Percentiles rank a stretch among this genome's conserved stretches.
These are phyloP conservation scores for Temnothorax longispinosus DNA, from an alignment of 1,140 invertebrate genomes.

Conservation along the genomic window DNA sequence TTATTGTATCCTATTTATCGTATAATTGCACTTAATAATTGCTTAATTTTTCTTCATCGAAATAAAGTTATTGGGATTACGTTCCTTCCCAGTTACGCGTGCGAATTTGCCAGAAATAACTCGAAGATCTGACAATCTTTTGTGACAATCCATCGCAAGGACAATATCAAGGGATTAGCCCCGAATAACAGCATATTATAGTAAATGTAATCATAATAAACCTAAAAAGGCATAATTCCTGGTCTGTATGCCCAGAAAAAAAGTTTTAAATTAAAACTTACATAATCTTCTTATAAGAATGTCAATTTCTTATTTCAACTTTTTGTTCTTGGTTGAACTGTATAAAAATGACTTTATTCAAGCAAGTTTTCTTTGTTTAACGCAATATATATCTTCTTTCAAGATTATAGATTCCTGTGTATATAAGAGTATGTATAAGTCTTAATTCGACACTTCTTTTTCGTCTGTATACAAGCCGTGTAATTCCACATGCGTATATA, in stretches of 20 bases:
- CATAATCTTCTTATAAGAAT: no score
- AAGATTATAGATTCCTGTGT: no score
- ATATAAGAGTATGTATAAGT: no score
- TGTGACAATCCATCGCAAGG: background rate
- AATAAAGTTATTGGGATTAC: background rate
- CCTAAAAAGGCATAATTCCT: background rate
- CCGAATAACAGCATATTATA: background rate
- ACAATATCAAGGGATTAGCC: background rate
- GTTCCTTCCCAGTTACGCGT: background rate
- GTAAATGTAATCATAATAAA: background rate
- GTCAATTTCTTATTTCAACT: no score
- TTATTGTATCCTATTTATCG: background rate
- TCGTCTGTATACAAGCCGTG: no score
- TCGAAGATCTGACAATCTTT: background rate
- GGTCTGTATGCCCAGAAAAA: background rate
- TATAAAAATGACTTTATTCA: no score
- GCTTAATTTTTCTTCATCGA: background rate
- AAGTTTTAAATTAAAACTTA: no score
- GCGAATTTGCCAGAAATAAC: background rate
- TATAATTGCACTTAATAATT: background rate
- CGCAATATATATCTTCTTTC: no score
- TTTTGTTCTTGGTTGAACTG: no score
- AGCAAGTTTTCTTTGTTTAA: no score
- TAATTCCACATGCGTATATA: background rate
- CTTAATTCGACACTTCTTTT: no score